These are phyloP conservation scores for Rhyacophila evoluta DNA, from an alignment of 2,888 invertebrate species.

Conservation along the genomic window DNA sequence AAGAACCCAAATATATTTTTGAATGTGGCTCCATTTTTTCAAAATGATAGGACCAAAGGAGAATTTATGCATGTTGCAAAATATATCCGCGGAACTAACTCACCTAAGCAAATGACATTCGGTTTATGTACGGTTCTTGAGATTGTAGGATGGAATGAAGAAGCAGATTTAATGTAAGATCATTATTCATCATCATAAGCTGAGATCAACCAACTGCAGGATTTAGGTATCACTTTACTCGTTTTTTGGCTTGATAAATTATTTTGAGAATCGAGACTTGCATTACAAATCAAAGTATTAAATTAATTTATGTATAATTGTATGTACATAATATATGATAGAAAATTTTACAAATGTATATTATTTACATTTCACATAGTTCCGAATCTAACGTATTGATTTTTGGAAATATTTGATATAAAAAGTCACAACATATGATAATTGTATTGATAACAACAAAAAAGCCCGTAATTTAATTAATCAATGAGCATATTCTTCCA, in stretches of 20 bases:
- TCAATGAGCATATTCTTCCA: not conserved
- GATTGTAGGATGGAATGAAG: conserved; percentile 74
- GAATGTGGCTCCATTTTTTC: conserved; percentile 61
- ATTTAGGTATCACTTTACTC: no score
- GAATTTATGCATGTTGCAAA: conserved; percentile 66
- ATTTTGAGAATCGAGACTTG: no score
- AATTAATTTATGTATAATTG: no score
- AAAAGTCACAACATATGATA: not conserved
- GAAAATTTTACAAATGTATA: no score
- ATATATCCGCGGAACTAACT: conserved; percentile 53
- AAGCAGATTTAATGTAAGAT: conserved; percentile 69
- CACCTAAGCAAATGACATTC: conserved; percentile 61
- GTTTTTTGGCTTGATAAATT: no score
- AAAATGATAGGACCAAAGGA: conserved; percentile 56
- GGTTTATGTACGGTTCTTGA: conserved; percentile 73
- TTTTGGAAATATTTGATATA: no score
- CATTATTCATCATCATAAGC: not conserved
- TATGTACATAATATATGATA: no score
- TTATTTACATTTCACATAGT: not conserved
- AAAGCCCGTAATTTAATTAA: not conserved
- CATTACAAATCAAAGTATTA: no score
- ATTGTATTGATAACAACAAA: no score
- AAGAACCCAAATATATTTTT: conserved; percentile 65
- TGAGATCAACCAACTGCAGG: no score
- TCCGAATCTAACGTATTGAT: not conserved